Base-by-base conservation (phyloP, 2,888 invertebrate species). In the Molorchus minor region DNA sequence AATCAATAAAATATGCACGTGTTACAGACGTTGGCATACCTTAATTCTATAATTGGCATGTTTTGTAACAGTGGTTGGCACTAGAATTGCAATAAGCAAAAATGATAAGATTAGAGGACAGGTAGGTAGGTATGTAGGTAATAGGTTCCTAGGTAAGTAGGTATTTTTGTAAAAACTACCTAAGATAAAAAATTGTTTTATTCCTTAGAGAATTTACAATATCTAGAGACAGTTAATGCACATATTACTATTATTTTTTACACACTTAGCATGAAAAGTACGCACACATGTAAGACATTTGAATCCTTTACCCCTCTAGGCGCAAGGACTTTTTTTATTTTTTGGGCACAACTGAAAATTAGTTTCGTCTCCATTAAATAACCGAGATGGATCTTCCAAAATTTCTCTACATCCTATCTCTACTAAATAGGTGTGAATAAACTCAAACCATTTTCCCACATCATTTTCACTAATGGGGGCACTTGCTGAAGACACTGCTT, bases 361-460 rank as follows among this genome's bases (percentile, higher is more conserved):
- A 2, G 36, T 13, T 12, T 36, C 36, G 7, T 36, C 36, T 13
- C 36, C 36, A 13, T 36, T 36, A 36, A 36, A 36, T 36, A 36
- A 2, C 13, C 36, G 10, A 13, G 10, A 2, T 12, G 36, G 36
- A 3, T 8, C 2, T 8, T 36, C 13, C 13, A 36, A 36, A 13
- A 36, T 36, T 3, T 36, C 36, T 12, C 3, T 2, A 13, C 15
- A 36, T 2, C 13, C 36, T 36, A 7, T 36, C 2, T 13, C 36
- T 36, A 12, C 13, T 2, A 36, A 12, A 13, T 36, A 36, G 1
- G 5, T 3, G 7, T 13, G 2, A 13, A 36, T 36, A 8, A 12
- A 3, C 7, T 8, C 13, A 15, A 51, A 51, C 51, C 38, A 38
- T 17, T 51, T 51, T 38, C 38, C 38, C n/a, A 51, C 16, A 38